Percentiles rank a stretch among this genome's conserved stretches.
Conservation (phyloP, 2,888 invertebrate species). For the Thecocarcelia acutangulata region DNA sequence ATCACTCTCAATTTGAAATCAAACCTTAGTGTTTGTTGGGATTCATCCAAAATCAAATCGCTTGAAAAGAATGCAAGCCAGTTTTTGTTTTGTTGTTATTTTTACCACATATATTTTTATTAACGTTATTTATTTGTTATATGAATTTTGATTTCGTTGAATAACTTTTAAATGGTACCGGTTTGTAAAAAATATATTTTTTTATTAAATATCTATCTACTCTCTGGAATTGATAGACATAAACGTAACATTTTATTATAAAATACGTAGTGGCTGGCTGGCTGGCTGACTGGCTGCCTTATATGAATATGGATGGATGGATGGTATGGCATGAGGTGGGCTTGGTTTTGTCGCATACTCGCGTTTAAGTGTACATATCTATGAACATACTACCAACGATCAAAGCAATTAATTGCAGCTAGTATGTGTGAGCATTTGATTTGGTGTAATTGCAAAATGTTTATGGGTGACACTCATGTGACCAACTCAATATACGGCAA, state of each 20-base stretch:
- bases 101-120: constrained; percentile 1
- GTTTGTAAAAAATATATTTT: constrained; percentile 34
- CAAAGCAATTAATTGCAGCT: constrained; percentile 34
- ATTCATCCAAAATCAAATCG: too few species aligned
- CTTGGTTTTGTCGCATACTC: constrained; percentile 39
- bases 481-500: constrained; percentile 2
- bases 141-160: constrained; percentile 68
- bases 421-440: constrained; percentile 39
- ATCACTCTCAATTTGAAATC: too few species aligned
- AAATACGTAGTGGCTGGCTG: constrained; percentile 7
- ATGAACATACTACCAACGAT: constrained; percentile 9
- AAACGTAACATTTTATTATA: constrained; percentile 43
- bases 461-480: constrained; percentile 25
- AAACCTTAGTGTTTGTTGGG: too few species aligned
- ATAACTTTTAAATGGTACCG: constrained; percentile 64
- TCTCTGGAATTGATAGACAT: constrained; percentile 27
- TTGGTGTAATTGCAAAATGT: constrained; percentile 34
- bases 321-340: constrained; percentile 39
- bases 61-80: constrained; percentile 51
- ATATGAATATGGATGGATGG: not conserved
- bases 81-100: constrained; percentile 33
- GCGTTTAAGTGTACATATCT: too few species aligned
- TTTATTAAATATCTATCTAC: constrained; percentile 21
- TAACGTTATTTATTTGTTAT: constrained; percentile 56
- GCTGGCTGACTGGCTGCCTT: not conserved